Conservation (phyloP, 2,888 invertebrate genomes). For the Stegana nigrithorax region DNA sequence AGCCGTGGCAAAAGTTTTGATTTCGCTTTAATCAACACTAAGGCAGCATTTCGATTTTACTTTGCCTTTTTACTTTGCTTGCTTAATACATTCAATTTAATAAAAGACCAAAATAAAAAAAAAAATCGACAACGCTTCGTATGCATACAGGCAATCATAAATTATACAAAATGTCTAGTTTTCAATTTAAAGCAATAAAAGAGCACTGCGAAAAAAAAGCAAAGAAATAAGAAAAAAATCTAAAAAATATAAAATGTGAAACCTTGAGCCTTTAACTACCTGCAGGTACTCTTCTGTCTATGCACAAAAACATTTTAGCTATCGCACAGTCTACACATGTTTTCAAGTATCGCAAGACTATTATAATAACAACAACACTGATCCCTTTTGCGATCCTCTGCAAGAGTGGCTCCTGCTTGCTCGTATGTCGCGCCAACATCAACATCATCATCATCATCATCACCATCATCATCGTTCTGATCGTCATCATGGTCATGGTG, state of each 20-base stretch:
- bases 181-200: conserved; percentile 20
- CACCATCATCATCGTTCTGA: neutral
- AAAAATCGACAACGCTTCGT: no score
- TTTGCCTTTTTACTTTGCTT: conserved; percentile 26
- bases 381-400: conserved; percentile 40
- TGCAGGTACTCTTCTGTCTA: conserved; percentile 11
- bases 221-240: conserved; percentile 5
- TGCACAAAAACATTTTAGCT: neutral
- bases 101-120: conserved; percentile 20
- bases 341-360: conserved; percentile 18
- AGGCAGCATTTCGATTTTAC: no score
- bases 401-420: conserved; percentile 38
- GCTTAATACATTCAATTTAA: neutral
- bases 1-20: no score
- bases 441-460: conserved; percentile 16
- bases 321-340: conserved; percentile 20
- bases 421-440: conserved; percentile 19
- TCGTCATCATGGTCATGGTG: no score
- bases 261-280: conserved; percentile 1
- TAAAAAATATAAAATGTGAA: neutral
- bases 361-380: no score
- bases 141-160: conserved; percentile 30
- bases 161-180: conserved; percentile 42
- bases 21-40: no score
- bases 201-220: neutral